Conservation (phyloP, 2,888 invertebrate species). For the Hermaeophaga mercurialis region DNA sequence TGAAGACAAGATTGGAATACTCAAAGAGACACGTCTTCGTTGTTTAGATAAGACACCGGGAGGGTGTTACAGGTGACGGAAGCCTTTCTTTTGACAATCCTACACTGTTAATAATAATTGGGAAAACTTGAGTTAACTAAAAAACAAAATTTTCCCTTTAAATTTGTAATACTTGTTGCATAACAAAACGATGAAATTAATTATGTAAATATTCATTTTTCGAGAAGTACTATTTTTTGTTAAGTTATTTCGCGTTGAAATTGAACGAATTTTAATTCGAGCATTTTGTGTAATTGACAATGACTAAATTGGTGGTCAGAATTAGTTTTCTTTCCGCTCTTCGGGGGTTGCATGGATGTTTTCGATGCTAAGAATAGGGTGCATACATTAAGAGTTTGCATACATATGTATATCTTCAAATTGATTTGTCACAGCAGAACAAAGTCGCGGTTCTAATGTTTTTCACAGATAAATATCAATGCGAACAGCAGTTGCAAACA, state of each 20-base stretch:
- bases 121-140: no score
- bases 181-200: no score
- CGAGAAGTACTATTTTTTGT: no score
- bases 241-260: no score
- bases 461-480: constrained; percentile 57
- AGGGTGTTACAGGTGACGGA: constrained; percentile 12
- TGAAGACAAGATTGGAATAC: constrained; percentile 59
- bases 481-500: constrained; percentile 40
- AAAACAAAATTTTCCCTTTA: no score
- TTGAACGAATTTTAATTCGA: no score
- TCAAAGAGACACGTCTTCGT: constrained; percentile 58
- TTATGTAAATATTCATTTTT: no score
- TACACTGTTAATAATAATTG: constrained; percentile 7
- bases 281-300: background rate
- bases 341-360: constrained; percentile 50
- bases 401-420: constrained; percentile 61
- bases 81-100: background rate
- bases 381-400: constrained; percentile 55
- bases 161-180: no score
- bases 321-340: constrained; percentile 35
- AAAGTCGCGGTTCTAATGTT: constrained; percentile 57
- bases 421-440: constrained; percentile 60
- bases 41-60: constrained; percentile 52
- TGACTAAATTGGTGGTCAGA: background rate
- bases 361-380: constrained; percentile 51